Evolutionary conservation across 92 coral and sea anemone genomes (phyloP).

Genomic region (Paramuricea clavata): DNA sequence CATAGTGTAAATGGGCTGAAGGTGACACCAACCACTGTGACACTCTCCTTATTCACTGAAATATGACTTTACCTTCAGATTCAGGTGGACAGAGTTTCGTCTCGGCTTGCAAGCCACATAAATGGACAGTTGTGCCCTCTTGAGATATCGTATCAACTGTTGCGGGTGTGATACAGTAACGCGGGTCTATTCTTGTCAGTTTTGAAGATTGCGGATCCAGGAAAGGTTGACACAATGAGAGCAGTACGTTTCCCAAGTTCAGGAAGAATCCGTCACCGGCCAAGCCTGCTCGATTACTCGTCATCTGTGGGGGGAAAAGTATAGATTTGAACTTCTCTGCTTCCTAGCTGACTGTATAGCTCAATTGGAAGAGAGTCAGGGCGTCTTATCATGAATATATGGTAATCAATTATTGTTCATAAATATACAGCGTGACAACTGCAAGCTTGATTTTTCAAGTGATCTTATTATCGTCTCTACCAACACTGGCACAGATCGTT

Average conservation of each 20-base stretch:
- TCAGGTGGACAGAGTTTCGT: slow-evolving; percentile 79
- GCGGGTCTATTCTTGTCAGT: slow-evolving; percentile 87
- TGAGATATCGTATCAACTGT: slow-evolving; percentile 59
- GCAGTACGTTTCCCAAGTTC: slow-evolving; percentile 83
- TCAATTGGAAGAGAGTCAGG: too few relatives aligned
- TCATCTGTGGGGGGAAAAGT: slow-evolving; percentile 82
- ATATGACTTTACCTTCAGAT: slow-evolving; percentile 68
- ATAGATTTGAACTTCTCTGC: too few relatives aligned
- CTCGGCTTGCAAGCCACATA: slow-evolving; percentile 83
- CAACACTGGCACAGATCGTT: too few relatives aligned
- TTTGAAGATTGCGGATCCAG: slow-evolving; percentile 82
- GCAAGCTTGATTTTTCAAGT: too few relatives aligned
- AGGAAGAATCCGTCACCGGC: slow-evolving; percentile 96
- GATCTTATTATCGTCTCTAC: too few relatives aligned
- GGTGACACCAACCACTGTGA: too few relatives aligned
- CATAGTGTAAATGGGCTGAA: too few relatives aligned
- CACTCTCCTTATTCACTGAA: not conserved
- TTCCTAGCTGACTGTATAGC: too few relatives aligned
- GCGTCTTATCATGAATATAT: too few relatives aligned
- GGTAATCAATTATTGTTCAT: too few relatives aligned
- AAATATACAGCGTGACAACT: too few relatives aligned
- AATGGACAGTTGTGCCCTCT: slow-evolving; percentile 74
- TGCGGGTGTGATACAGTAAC: slow-evolving; percentile 79
- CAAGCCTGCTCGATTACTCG: slow-evolving; percentile 76
- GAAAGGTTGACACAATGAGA: slow-evolving; percentile 85